Conservation (phyloP, 1,140 invertebrate genomes). For the Anagrus nilaparvatae region DNA sequence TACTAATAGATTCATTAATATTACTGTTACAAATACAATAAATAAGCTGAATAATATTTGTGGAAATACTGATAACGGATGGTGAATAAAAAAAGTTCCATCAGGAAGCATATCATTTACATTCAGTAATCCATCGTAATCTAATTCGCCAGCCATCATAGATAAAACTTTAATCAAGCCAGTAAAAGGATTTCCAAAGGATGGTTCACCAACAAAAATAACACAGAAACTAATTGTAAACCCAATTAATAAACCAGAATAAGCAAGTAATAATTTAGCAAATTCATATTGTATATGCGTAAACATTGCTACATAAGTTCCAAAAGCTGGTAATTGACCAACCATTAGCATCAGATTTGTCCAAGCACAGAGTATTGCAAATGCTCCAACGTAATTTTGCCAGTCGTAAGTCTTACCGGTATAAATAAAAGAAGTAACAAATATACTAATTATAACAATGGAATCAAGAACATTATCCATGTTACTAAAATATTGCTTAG, state of each 20-base stretch:
- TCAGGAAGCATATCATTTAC: slow-evolving; percentile 34
- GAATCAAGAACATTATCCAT: slow-evolving; percentile 52
- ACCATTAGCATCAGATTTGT: slow-evolving; percentile 56
- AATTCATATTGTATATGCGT: slow-evolving; percentile 56
- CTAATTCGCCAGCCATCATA: slow-evolving; percentile 61
- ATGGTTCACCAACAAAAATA: slow-evolving; percentile 50
- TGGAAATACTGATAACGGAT: slow-evolving; percentile 45
- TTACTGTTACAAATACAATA: slow-evolving; percentile 56
- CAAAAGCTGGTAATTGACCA: slow-evolving; percentile 54
- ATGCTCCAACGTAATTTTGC: slow-evolving; percentile 55
- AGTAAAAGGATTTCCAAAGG: slow-evolving; percentile 49
- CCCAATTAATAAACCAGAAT: slow-evolving; percentile 51
- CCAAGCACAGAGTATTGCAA: slow-evolving; percentile 53
- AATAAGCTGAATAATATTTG: slow-evolving; percentile 54
- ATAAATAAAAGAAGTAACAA: slow-evolving; percentile 41
- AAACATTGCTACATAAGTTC: slow-evolving; percentile 57
- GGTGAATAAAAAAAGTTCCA: slow-evolving; percentile 34
- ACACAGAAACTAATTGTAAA: slow-evolving; percentile 57
- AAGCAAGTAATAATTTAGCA: slow-evolving; percentile 49
- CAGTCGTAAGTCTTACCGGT: slow-evolving; percentile 42
- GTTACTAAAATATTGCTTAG: slow-evolving; percentile 49
- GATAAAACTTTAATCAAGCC: slow-evolving; percentile 53
- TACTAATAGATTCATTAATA: slow-evolving; percentile 60
- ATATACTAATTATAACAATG: slow-evolving; percentile 48
- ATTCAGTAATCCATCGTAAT: slow-evolving; percentile 51